A percentile compares a stretch with the other conserved stretches of the same genome.
Conservation (phyloP, 2,113 vertebrate genomes). For the Microtus montanus region DNA sequence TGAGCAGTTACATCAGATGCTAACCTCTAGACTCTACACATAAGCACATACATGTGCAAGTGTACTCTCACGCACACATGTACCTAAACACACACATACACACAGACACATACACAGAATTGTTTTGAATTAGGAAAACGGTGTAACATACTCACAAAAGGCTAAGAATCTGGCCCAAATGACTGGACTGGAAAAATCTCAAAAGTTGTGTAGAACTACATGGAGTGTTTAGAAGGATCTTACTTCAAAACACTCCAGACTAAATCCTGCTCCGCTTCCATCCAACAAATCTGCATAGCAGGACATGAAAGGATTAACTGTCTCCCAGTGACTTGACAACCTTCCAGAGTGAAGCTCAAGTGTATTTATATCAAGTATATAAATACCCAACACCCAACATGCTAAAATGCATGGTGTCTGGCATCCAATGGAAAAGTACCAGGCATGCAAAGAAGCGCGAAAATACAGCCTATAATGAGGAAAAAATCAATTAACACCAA, state of each 20-base stretch:
- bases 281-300: slow-evolving; percentile 22
- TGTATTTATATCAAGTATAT: slow-evolving; percentile 52
- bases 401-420: slow-evolving; percentile 54
- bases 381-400: slow-evolving; percentile 45
- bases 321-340: slow-evolving; percentile 44
- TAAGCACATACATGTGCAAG: not conserved
- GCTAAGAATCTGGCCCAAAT: not conserved
- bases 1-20: not conserved
- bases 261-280: not conserved
- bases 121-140: not conserved
- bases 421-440: slow-evolving; percentile 45
- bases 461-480: slow-evolving; percentile 37
- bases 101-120: not conserved
- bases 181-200: not conserved
- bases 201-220: not conserved
- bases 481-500: slow-evolving; percentile 52
- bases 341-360: slow-evolving; percentile 36
- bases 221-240: not conserved
- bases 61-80: accelerated
- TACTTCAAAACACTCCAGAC: not conserved
- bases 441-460: slow-evolving; percentile 14
- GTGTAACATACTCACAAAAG: not conserved
- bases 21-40: not conserved
- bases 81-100: not conserved
- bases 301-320: slow-evolving; percentile 14